phyloP scores from a whole-genome alignment of 2,888 invertebrate species.

The Drosophila mulleri region DNA sequence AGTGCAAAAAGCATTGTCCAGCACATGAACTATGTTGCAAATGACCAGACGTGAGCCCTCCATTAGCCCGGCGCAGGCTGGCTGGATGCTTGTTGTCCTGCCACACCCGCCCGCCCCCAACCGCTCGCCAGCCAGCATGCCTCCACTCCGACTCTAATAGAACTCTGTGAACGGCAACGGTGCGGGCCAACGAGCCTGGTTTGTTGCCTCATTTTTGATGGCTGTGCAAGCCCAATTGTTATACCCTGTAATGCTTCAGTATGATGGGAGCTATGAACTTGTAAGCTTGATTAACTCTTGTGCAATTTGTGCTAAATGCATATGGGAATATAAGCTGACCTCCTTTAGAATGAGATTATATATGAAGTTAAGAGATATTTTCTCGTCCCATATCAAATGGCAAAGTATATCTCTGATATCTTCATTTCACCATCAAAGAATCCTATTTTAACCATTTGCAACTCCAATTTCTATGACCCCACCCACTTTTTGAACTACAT shows the following conservation, averaged over 20 bases:
- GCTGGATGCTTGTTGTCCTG: conserved; percentile 27
- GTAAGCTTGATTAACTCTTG: neutral
- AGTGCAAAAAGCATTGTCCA: conserved; percentile 78
- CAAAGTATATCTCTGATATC: too few relatives aligned
- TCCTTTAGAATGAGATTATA: neutral
- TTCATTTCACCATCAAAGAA: too few relatives aligned
- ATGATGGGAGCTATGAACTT: neutral
- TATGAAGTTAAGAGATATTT: too few relatives aligned
- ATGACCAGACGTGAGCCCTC: conserved; percentile 78
- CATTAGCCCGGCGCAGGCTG: conserved; percentile 53
- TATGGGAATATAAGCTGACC: neutral
- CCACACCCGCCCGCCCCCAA: neutral
- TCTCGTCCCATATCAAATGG: too few relatives aligned
- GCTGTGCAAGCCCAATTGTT: conserved; percentile 26
- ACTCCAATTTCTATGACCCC: neutral
- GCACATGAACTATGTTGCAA: conserved; percentile 79
- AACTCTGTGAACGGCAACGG: conserved; percentile 40
- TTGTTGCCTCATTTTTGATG: conserved; percentile 57
- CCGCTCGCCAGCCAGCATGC: neutral
- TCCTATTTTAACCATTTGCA: neutral
- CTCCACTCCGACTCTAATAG: conserved; percentile 6
- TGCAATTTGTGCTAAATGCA: neutral
- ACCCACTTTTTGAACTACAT: fast-evolving
- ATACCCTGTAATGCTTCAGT: conserved; percentile 29
- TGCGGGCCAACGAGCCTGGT: conserved; percentile 58